phyloP scores from a whole-genome alignment of 2,113 vertebrate genomes.

The Stercorarius parasiticus region DNA sequence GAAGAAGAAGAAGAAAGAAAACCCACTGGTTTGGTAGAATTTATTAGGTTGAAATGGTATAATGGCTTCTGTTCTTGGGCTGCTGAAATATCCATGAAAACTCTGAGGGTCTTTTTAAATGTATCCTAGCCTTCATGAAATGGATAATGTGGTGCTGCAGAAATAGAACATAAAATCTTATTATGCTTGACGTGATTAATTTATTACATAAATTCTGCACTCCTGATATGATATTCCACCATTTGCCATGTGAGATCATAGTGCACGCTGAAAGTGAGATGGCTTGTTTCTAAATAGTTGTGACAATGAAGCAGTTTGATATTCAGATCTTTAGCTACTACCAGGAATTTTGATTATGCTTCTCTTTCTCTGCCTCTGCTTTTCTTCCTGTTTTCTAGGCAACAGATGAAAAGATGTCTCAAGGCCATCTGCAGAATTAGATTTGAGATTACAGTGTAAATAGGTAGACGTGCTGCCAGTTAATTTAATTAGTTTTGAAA shows the following conservation, averaged over 20 bases:
- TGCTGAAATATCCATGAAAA: not conserved
- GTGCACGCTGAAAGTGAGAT: not conserved
- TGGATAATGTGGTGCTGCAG: not conserved
- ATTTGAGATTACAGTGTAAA: conserved; percentile 16
- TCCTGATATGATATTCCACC: not conserved
- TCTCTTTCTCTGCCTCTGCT: not conserved
- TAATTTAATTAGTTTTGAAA: conserved; percentile 53
- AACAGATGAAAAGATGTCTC: not conserved
- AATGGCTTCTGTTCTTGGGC: not conserved
- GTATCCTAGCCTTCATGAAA: not conserved
- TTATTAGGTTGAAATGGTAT: not conserved
- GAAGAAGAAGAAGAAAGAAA: not conserved
- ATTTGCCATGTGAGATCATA: not conserved
- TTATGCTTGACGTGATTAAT: not conserved
- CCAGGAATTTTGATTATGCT: not conserved
- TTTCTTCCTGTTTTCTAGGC: not conserved
- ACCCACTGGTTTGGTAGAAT: not conserved
- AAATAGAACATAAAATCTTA: not conserved
- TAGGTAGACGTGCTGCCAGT: not conserved
- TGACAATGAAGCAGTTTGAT: not conserved
- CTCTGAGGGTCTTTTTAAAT: not conserved
- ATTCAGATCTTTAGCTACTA: not conserved
- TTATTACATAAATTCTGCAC: not conserved
- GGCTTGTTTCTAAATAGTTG: not conserved
- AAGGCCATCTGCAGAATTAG: conserved; percentile 19